These are phyloP conservation scores for Thymallus thymallus DNA, from an alignment of 2,113 vertebrate genomes.

Conservation along the genomic window DNA sequence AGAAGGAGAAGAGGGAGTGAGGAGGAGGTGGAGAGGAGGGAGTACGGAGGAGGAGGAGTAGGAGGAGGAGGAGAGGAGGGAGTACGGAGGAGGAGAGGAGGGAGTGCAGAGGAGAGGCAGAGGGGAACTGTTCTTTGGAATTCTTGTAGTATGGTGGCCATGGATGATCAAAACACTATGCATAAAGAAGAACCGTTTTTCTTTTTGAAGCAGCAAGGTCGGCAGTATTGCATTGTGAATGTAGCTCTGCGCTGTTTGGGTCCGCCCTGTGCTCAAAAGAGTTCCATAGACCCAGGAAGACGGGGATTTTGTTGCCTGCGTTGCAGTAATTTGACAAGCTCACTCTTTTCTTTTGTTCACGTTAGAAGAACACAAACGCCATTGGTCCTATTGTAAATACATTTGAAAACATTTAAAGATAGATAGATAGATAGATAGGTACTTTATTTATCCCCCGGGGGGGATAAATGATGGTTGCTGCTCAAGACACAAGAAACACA, in stretches of 20 bases:
- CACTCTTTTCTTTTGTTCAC: conserved; percentile 17
- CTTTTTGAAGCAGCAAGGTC: conserved; percentile 49
- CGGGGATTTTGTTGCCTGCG: conserved; percentile 72
- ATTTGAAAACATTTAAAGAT: conserved; percentile 12
- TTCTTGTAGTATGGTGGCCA: conserved; percentile 41
- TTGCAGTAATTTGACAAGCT: conserved; percentile 34
- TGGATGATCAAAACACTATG: conserved; percentile 21
- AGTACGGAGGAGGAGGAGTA: no score
- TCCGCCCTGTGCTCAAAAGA: conserved; percentile 28
- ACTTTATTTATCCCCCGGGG: no score
- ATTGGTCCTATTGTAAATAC: conserved; percentile 50
- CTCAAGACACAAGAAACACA: conserved; percentile 7
- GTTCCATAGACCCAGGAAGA: conserved; percentile 59
- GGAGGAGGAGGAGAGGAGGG: neutral
- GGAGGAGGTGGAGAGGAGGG: no score
- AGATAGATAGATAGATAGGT: no score
- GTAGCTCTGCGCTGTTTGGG: conserved; percentile 40
- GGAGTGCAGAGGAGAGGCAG: neutral
- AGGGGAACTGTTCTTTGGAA: conserved; percentile 50
- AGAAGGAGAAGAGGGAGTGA: no score
- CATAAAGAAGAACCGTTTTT: conserved; percentile 34
- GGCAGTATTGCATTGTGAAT: conserved; percentile 68
- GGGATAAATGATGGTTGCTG: conserved; percentile 32
- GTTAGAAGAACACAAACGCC: conserved; percentile 33
- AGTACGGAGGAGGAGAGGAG: neutral